Conservation (phyloP, 37 sponge, comb jelly and placozoan genomes). For the Cliona cf. orientalis region DNA sequence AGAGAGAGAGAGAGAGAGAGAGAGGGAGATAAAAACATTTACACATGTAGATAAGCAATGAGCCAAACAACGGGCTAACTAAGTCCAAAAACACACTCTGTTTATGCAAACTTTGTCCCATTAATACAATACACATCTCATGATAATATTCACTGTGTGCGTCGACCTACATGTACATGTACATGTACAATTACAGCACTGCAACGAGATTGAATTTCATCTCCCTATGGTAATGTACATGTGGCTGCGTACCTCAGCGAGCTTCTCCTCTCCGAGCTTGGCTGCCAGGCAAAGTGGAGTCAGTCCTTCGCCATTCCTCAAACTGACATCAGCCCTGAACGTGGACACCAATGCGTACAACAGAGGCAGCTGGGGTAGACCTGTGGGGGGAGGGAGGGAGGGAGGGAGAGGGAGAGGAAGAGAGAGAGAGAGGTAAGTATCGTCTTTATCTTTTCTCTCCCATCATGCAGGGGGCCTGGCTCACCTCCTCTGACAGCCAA, state of each 20-base stretch:
- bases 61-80: too few species aligned
- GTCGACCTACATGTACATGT: not conserved
- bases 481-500: conserved; percentile 57
- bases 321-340: conserved; percentile 52
- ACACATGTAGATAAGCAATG: too few species aligned
- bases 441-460: not conserved
- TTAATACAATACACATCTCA: not conserved
- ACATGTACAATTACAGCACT: not conserved
- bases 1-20: conserved; percentile 11
- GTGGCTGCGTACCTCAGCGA: conserved; percentile 56
- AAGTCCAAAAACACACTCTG: too few species aligned
- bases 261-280: conserved; percentile 37
- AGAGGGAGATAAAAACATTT: too few species aligned
- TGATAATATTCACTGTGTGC: too few species aligned
- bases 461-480: too few species aligned
- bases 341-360: conserved; percentile 38
- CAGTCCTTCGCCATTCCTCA: conserved; percentile 30
- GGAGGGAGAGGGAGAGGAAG: not conserved
- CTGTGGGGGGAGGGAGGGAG: conserved; percentile 5
- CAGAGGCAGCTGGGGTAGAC: conserved; percentile 61
- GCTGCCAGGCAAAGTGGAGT: conserved; percentile 68
- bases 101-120: too few species aligned
- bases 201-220: not conserved
- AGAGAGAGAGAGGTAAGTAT: not conserved
- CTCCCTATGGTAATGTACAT: not conserved